A percentile compares a stretch with the other conserved stretches of the same genome.
Conservation (phyloP, 2,888 invertebrate species). For the Cyclophora punctaria region DNA sequence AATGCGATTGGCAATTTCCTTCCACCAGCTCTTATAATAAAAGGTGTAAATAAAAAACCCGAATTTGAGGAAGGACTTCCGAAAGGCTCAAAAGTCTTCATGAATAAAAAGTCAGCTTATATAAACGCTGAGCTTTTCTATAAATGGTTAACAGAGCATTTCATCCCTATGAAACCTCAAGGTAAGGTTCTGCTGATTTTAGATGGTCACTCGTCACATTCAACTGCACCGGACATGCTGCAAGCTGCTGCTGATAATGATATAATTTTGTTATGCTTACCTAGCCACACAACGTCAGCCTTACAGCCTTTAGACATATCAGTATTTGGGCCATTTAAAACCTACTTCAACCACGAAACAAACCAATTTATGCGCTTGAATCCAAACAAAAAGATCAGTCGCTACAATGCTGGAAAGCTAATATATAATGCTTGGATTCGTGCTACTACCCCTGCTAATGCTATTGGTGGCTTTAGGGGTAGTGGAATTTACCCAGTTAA, state of each 20-base stretch:
- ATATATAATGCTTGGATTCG: too few relatives aligned
- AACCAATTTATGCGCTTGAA: too few relatives aligned
- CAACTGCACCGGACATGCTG: slow-evolving; percentile 14
- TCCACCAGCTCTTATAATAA: slow-evolving; percentile 14
- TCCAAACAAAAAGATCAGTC: too few relatives aligned
- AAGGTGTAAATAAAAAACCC: slow-evolving; percentile 8
- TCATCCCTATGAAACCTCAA: slow-evolving; percentile 10
- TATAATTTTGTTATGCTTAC: slow-evolving; percentile 2
- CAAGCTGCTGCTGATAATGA: slow-evolving; percentile 12
- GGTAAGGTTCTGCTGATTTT: slow-evolving; percentile 14
- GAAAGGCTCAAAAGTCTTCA: slow-evolving; percentile 10
- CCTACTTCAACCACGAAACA: too few relatives aligned
- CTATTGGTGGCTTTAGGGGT: too few relatives aligned
- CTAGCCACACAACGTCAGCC: too few relatives aligned
- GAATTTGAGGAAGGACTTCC: slow-evolving; percentile 18
- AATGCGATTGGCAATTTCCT: slow-evolving; percentile 30
- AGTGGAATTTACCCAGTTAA: too few relatives aligned
- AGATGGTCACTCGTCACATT: slow-evolving; percentile 2
- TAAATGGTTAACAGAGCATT: slow-evolving; percentile 12
- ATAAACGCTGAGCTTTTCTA: slow-evolving; percentile 10
- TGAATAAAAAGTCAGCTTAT: slow-evolving; percentile 18
- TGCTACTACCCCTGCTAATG: too few relatives aligned
- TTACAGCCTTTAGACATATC: too few relatives aligned
- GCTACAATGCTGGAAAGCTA: too few relatives aligned
- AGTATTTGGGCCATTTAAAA: too few relatives aligned